Percentiles rank a stretch among this genome's conserved stretches.
These are phyloP conservation scores for Reticulitermes lucifugus DNA, from an alignment of 2,888 invertebrate genomes.

Conservation along the genomic window DNA sequence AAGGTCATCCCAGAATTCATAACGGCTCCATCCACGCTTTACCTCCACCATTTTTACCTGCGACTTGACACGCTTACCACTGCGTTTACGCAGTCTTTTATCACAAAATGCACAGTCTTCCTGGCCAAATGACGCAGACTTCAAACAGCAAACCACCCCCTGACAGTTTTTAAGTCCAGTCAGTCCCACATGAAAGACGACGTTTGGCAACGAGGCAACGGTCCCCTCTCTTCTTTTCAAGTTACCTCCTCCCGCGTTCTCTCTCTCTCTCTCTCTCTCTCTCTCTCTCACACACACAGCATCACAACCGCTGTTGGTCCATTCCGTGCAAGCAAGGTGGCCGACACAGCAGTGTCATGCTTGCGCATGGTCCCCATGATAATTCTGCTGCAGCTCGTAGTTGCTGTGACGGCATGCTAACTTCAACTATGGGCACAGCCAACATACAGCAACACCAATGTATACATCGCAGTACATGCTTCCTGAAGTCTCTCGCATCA, in stretches of 20 bases:
- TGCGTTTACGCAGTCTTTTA: no score
- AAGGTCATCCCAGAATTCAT: no score
- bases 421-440: neutral
- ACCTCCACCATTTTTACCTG: no score
- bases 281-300: neutral
- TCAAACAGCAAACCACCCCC: no score
- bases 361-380: neutral
- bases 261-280: neutral
- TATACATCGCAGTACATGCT: no score
- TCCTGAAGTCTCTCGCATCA: no score
- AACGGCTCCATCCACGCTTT: no score
- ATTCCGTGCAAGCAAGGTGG: neutral
- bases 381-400: neutral
- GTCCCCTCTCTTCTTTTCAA: neutral
- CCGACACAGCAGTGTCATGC: neutral
- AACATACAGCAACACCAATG: no score
- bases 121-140: no score
- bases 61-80: no score
- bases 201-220: slow-evolving; percentile 1
- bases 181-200: neutral
- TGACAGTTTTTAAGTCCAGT: no score
- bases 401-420: neutral
- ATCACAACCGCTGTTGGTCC: neutral
- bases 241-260: neutral
- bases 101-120: no score